Evolutionary conservation across 2,113 vertebrate species (phyloP).

Genomic region (Bungarus multicinctus): DNA sequence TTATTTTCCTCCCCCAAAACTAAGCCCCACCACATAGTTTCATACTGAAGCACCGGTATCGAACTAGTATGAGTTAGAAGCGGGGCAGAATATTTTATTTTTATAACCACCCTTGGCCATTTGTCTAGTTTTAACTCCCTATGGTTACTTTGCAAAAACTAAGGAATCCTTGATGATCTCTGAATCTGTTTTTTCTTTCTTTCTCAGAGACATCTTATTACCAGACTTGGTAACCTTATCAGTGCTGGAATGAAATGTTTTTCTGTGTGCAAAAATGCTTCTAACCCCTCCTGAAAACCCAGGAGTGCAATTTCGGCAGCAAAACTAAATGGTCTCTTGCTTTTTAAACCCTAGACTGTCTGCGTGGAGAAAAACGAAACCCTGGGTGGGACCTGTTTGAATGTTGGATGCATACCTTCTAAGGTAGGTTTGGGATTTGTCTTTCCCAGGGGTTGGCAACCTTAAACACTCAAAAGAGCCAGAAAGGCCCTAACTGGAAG

Average conservation of each 20-base stretch:
- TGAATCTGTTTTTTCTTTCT: too few species aligned
- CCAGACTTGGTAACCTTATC: too few species aligned
- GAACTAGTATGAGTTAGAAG: too few species aligned
- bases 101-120: neutral
- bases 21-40: too few species aligned
- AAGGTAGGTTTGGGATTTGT: constrained; percentile 74
- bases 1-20: too few species aligned
- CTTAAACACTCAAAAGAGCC: too few species aligned
- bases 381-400: constrained; percentile 93
- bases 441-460: neutral
- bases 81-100: neutral
- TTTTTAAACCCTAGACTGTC: constrained; percentile 76
- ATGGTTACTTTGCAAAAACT: neutral
- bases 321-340: neutral
- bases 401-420: constrained; percentile 97
- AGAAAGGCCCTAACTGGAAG: too few species aligned
- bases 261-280: neutral
- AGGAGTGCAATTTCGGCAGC: neutral
- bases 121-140: neutral
- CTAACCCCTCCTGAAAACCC: neutral
- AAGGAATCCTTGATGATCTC: too few species aligned
- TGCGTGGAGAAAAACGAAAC: constrained; percentile 95
- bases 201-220: too few species aligned
- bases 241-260: neutral
- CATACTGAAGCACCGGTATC: too few species aligned